Evolutionary conservation across 2,888 invertebrate genomes (phyloP).

Genomic region (Nemoura dubitans): DNA sequence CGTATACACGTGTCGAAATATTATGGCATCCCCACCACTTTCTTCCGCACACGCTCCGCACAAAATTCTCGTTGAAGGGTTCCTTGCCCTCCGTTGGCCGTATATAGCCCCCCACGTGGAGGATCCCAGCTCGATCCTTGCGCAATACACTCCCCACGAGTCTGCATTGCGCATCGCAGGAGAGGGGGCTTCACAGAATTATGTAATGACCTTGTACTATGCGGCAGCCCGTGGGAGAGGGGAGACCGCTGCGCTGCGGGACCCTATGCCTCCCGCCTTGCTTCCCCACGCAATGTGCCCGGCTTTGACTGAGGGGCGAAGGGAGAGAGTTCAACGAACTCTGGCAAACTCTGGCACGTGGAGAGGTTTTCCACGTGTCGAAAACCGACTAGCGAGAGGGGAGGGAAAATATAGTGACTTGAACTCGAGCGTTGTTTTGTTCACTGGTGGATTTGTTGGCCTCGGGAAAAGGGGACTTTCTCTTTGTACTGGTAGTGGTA

Average conservation of each 20-base stretch:
- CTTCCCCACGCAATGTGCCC: conserved; percentile 44
- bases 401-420: conserved; percentile 1
- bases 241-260: conserved; percentile 35
- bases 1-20: conserved; percentile 47
- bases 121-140: conserved; percentile 9
- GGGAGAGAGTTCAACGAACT: conserved; percentile 44
- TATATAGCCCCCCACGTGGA: conserved; percentile 12
- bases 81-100: conserved; percentile 27
- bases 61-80: conserved; percentile 31
- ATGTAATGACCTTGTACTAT: conserved; percentile 40
- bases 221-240: conserved; percentile 38
- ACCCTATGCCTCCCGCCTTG: neutral
- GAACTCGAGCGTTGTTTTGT: neutral
- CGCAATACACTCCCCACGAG: conserved; percentile 25
- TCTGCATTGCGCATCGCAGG: conserved; percentile 16
- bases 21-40: conserved; percentile 17
- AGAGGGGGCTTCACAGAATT: conserved; percentile 25
- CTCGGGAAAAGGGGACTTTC: neutral
- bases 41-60: conserved; percentile 40
- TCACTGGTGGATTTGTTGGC: neutral
- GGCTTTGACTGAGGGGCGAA: conserved; percentile 45
- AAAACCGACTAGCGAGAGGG: conserved; percentile 9
- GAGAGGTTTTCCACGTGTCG: conserved; percentile 37
- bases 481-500: no score
- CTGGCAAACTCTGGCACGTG: conserved; percentile 37